Evolutionary conservation across 2,797 vertebrate species (phyloP), one percentile per base, ranked within the genome.

Genomic region (Muscicapa striata): DNA sequence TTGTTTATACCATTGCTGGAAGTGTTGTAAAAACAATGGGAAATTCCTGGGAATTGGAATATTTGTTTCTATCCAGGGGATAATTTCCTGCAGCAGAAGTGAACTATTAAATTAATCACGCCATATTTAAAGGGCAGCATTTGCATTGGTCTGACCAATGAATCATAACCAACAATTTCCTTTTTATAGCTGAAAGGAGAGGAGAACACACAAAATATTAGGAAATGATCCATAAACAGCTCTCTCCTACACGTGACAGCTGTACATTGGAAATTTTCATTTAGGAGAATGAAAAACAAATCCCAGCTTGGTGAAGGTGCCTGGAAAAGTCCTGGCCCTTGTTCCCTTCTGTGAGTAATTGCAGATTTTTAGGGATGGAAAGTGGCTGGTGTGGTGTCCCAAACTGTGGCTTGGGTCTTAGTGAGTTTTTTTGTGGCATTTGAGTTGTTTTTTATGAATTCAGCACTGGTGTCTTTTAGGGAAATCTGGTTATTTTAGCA

Each of bases 121-220:
- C 46, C 40, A 9, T 91, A 63, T 90, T 95, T 91, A 95, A 96
- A 96, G 92, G 93, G 94, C 92, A 96, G 46, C 41, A 92, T 96
- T 96, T 95, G 89, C 92, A 93, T 93, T 41, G 84, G 66, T 67
- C 67, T 61, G 70, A 72, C 79, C 94, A 94, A 27, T 84, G 91
- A 92, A 90, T 96, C 88, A 75, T 64, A 84, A 90, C 78, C 77
- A 93, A 74, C 75, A 62, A 70, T 81, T 91, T 64, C 64, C 78
- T 92, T 94, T 88, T 79, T 26, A 67, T 59, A 81, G 92, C 76
- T 84, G 80, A 83, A 62, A 93, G 84, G 41, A 26, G 68, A 87
- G 62, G 62, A 80, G 87, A 69, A 54, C 36, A 5, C 63, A 61
- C 29, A 16, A n/a, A 40, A 46, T 43, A 13, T 81, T 40, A 86